A percentile compares a stretch with the other conserved stretches of the same genome.
Evolutionary conservation across 2,113 vertebrate genomes (phyloP).

Genomic region (Nycticebus coucang): DNA sequence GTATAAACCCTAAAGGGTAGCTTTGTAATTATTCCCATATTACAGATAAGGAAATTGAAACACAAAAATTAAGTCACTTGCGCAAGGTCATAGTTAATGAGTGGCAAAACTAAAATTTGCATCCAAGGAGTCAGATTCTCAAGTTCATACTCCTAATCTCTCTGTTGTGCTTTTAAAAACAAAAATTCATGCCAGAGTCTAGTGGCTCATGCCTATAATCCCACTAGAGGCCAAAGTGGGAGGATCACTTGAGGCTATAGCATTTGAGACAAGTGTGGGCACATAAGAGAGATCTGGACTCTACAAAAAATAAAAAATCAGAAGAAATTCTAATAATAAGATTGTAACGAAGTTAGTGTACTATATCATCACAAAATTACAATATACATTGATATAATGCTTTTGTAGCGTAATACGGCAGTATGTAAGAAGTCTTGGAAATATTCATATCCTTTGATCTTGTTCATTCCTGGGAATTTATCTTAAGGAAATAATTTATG

Average conservation of each 20-base stretch:
- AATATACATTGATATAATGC: neutral
- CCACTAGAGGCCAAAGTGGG: neutral
- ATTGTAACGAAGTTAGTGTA: neutral
- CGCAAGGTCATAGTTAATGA: neutral
- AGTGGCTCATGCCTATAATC: neutral
- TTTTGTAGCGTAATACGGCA: neutral
- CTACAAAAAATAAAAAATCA: no score
- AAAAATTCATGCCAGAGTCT: neutral
- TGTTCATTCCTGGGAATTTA: neutral
- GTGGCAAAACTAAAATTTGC: neutral
- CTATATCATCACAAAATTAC: neutral
- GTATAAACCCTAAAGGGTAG: neutral
- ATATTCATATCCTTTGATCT: neutral
- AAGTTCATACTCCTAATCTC: neutral
- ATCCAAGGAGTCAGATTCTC: neutral
- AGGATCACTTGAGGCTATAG: neutral
- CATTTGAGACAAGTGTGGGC: neutral
- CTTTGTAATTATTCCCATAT: neutral
- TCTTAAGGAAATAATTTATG: conserved; percentile 9
- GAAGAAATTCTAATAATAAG: neutral
- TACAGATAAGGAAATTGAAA: neutral
- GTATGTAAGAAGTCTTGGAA: neutral
- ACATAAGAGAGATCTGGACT: neutral
- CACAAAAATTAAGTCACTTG: neutral
- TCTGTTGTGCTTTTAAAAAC: neutral